Evolutionary conservation across 2,113 vertebrate genomes (phyloP).

Genomic region (Crotalus horridus): DNA sequence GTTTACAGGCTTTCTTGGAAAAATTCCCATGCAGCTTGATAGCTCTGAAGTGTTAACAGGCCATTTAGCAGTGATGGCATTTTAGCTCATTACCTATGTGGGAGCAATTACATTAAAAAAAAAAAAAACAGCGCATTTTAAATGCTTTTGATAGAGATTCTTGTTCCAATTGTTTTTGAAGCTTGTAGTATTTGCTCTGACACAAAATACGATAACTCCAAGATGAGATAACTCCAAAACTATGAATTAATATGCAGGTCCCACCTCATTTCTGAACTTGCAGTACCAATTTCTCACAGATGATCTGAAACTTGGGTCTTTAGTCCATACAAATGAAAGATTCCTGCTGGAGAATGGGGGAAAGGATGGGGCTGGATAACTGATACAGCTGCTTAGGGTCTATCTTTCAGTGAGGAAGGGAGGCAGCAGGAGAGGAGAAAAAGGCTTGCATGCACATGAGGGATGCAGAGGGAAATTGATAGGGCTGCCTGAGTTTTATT

Average conservation of each 20-base stretch:
- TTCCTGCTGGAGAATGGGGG: neutral
- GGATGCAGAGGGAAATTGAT: neutral
- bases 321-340: neutral
- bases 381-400: neutral
- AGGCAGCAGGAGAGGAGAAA: neutral
- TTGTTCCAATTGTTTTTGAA: neutral
- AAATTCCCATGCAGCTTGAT: slow-evolving; percentile 30
- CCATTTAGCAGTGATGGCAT: slow-evolving; percentile 8
- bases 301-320: neutral
- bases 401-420: neutral
- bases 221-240: neutral
- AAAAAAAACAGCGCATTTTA: neutral
- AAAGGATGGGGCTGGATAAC: neutral
- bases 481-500: neutral
- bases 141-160: neutral
- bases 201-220: neutral
- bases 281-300: neutral
- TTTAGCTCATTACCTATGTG: slow-evolving; percentile 15
- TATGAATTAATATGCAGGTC: neutral
- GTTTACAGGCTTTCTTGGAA: slow-evolving; percentile 38
- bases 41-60: slow-evolving; percentile 11
- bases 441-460: neutral
- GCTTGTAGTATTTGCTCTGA: neutral
- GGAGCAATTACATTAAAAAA: neutral
- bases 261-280: neutral